Evolutionary conservation across 2,113 vertebrate genomes (phyloP), one percentile per base, ranked within the genome.

Genomic region (Rhinoderma darwinii): DNA sequence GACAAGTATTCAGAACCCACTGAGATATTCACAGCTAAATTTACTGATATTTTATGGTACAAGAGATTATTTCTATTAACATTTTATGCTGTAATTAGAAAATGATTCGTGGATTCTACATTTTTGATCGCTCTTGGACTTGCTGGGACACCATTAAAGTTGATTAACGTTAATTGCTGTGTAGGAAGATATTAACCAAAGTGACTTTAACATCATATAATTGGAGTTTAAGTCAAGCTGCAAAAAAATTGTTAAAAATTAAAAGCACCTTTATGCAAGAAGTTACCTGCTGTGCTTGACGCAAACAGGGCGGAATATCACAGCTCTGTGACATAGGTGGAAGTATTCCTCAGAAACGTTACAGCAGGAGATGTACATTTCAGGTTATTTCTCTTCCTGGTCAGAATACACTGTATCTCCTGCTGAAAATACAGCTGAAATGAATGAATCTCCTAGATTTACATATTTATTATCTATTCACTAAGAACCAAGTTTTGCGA

Each of bases 91-190:
- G 94, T 95, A 96, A 96, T 96, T 96, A 96, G 93, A 95, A 94
- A 96, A 96, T 95, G 95, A 95, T 96, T 95, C 94, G 93, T 93
- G 94, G 95, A 94, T 95, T 95, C 94, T 96, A 94, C 95, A 96
- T 96, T 96, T 96, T 95, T 95, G 94, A 96, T 96, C 95, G 94
- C 94, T 95, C 94, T 96, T 96, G 94, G 93, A 95, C 94, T 96
- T 95, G 93, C 94, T 93, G 93, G 93, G 94, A 95, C 94, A 95
- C 94, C 94, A 95, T 95, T 96, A 96, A 94, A 93, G 92, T 94
- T 96, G 95, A 96, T 95, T 96, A 95, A 96, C 92, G 93, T 95
- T 96, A 96, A 96, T 96, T 95, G 95, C 92, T 89, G 92, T 93
- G 94, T 93, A 93, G 95, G 94, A 96, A 94, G 94, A 95, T 95